Base-by-base conservation (phyloP, 2,797 vertebrate genomes). In the Spondyliosoma cantharus region DNA sequence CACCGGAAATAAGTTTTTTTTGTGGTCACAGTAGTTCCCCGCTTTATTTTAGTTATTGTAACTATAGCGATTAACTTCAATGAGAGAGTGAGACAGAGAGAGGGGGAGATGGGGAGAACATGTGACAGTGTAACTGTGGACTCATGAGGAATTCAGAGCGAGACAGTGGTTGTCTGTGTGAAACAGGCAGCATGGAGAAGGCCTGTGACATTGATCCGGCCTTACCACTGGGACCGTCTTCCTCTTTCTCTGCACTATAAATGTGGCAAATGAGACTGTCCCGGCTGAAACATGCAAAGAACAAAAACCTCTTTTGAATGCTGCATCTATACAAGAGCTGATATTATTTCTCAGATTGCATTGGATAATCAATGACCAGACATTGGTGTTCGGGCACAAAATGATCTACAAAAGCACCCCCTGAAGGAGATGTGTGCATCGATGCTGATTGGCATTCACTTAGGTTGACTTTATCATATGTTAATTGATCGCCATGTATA, bases 101-200 rank as follows among this genome's bases (percentile, higher is more conserved):
- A 22, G 27, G 27, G 63, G n/a, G 60, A 60, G 57, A 63, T 22
- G 32, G 53, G 81, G 50, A 37, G 67, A 88, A 85, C 92, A 93
- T 93, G 92, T 93, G 92, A 93, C 86, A 80, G 69, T 88, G 79
- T 60, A 71, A 85, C 86, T 77, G 77, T 76, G 85, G 76, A 87
- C 86, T 88, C 79, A 86, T 88, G 82, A 81, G 85, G 89, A 87
- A 86, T 86, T 86, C 82, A 70, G 48, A 62, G 76, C 0, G 48
- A 87, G 76, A 94, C 93, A 92, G 85, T 88, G 87, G 77, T 53
- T 69, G 67, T 80, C 84, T 93, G 91, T 93, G 82, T 82, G 83
- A 71, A 81, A 49, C 45, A 80, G 83, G 62, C 76, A 87, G 89
- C 84, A 66, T 86, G 87, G 84, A 91, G 80, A 91, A 86, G 86